Conservation (phyloP, 2,888 invertebrate genomes). For the Xestoiulus laeticollis region DNA sequence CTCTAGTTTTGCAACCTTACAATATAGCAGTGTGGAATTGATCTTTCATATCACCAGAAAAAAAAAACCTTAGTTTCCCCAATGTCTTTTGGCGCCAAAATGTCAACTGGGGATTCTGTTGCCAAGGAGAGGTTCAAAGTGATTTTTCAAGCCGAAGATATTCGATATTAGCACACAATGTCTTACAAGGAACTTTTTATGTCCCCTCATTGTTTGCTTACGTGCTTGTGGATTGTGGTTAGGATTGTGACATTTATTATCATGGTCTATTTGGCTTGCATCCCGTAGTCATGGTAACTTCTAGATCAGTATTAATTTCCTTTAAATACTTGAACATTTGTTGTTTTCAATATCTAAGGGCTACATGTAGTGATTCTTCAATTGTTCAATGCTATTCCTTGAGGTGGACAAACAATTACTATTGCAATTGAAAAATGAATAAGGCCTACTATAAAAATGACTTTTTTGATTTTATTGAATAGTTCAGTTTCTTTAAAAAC, state of each 20-base stretch:
- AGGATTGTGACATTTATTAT: neutral
- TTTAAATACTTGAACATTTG: neutral
- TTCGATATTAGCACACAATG: no score
- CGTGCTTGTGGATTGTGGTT: no score
- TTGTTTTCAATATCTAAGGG: constrained; percentile 24
- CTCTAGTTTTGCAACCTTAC: neutral
- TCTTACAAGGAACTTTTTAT: no score
- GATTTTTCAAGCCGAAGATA: no score
- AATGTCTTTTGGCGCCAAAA: neutral
- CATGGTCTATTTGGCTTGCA: neutral
- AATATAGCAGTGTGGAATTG: neutral
- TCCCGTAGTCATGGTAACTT: neutral
- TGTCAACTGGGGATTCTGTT: no score
- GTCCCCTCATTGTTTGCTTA: neutral
- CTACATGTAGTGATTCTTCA: neutral
- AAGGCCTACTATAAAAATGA: neutral
- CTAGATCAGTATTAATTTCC: constrained; percentile 1
- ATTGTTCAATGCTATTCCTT: neutral
- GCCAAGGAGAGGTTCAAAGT: no score
- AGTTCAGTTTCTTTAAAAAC: neutral
- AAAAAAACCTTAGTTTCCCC: no score
- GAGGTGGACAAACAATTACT: constrained; percentile 23
- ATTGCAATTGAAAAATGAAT: neutral
- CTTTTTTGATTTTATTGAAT: neutral
- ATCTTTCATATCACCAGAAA: no score